Conservation (phyloP, 2,888 invertebrate species). For the Clanis bilineata region DNA sequence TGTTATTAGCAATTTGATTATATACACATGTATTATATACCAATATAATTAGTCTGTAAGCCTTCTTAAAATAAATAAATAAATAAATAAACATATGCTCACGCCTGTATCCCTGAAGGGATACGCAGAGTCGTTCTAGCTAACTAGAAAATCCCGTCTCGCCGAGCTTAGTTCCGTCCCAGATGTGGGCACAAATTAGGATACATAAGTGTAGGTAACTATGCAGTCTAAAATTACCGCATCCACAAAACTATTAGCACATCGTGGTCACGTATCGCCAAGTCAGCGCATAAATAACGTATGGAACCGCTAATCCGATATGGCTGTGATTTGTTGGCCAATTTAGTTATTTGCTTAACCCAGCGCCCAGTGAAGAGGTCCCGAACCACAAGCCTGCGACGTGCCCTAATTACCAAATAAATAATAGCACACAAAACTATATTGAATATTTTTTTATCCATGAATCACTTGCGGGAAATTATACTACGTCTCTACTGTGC, state of each 20-base stretch:
- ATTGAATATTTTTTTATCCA: neutral
- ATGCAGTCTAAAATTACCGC: slow-evolving; percentile 24
- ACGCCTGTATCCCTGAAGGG: too few species aligned
- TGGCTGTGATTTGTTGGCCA: slow-evolving; percentile 71
- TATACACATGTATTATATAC: too few species aligned
- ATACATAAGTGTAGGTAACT: neutral
- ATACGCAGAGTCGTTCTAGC: too few species aligned
- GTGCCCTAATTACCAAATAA: slow-evolving; percentile 5
- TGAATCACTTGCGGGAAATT: neutral
- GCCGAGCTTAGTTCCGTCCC: too few species aligned
- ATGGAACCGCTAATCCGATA: slow-evolving; percentile 71
- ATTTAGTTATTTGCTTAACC: slow-evolving; percentile 61
- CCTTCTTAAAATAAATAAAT: too few species aligned
- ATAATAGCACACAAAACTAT: neutral
- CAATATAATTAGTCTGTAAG: too few species aligned
- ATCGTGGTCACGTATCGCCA: slow-evolving; percentile 46
- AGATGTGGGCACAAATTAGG: too few species aligned
- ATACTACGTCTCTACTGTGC: too few species aligned
- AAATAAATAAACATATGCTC: too few species aligned
- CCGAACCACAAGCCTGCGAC: neutral
- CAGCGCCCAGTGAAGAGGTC: slow-evolving; percentile 6
- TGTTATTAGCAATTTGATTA: too few species aligned
- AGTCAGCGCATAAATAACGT: slow-evolving; percentile 73
- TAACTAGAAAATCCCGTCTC: too few species aligned
- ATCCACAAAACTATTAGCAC: slow-evolving; percentile 28